phyloP scores from a whole-genome alignment of 2,888 invertebrate species.

The Sclerodermus sp. region DNA sequence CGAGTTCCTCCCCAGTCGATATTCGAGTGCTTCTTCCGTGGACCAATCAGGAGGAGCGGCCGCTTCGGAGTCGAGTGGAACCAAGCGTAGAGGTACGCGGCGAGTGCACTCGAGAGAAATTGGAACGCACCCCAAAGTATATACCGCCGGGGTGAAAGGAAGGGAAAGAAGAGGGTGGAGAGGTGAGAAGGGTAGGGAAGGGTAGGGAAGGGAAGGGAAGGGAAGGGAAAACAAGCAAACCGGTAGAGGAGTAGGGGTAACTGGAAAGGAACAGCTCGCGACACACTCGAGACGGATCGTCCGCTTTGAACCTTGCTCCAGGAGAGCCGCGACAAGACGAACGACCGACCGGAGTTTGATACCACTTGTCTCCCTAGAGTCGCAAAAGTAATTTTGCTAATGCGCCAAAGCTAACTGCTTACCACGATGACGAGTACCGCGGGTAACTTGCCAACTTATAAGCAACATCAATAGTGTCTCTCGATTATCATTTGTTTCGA shows the following conservation, averaged over 20 bases:
- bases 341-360: constrained; percentile 14
- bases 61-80: constrained; percentile 12
- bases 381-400: constrained; percentile 10
- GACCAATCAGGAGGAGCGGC: constrained; percentile 18
- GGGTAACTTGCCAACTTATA: too few relatives aligned
- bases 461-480: too few relatives aligned
- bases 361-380: constrained; percentile 5
- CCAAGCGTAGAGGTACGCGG: constrained; percentile 5
- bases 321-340: constrained; percentile 7
- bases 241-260: too few relatives aligned
- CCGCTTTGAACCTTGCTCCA: constrained; percentile 16
- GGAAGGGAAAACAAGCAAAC: too few relatives aligned
- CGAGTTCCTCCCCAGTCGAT: constrained; percentile 10
- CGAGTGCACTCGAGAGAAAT: constrained; percentile 20
- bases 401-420: not conserved
- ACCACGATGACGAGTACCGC: too few relatives aligned
- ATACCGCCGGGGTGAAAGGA: constrained; percentile 6
- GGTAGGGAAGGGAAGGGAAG: too few relatives aligned
- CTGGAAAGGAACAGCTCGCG: constrained; percentile 13
- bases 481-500: too few relatives aligned
- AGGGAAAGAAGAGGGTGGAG: not conserved
- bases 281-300: constrained; percentile 21
- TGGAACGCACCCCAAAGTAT: constrained; percentile 24
- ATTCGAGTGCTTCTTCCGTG: constrained; percentile 16
- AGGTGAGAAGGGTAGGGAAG: too few relatives aligned